Evolutionary conservation across 1,140 invertebrate genomes (phyloP), one percentile per base, ranked within the genome.

Genomic region (Cydia fagiglandana): DNA sequence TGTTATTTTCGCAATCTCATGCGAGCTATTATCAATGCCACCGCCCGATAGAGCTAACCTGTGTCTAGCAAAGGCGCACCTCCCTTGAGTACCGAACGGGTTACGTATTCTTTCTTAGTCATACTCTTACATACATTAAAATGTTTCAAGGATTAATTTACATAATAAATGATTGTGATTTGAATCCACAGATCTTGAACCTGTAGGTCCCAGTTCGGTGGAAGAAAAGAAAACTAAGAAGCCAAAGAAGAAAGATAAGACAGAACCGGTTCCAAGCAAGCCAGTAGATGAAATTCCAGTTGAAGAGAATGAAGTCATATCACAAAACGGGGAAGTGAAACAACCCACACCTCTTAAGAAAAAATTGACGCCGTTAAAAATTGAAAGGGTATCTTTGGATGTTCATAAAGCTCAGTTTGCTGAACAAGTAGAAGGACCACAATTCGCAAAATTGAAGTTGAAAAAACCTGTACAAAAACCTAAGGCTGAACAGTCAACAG

Each of bases 361-460:
- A 64, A 93, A 91, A 80, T 77, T 85, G 61, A 84, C 74, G 64
- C 83, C 83, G 10, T 79, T 84, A 50, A 85, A 86, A 84, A 86
- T 91, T 50, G 87, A 91, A 83, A 81, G 77, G 76, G 45, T 89
- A 88, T 85, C 86, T 91, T 1, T 93, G 88, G 79, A 89, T 78
- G 74, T 83, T 88, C 68, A 91, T 82, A 20, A 94, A 93, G 85
- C 82, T 90, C 70, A 93, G 88, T 82, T 93, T 89, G 45, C 84
- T 77, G 20, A 91, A 53, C 82, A 86, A 77, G 85, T 93, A 74
- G 88, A 90, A 73, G 81, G 91, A n/a, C 93, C 93, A 17, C 93
- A 94, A 75, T 95, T 95, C 83, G 91, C 92, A 34, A 86, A 91
- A 79, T 90, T 95, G n/a, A 96, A 96, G 91, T 83, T 95, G 34